Percentiles rank a stretch among this genome's conserved stretches.
These are phyloP conservation scores for Dolichopus griseipennis DNA, from an alignment of 2,888 invertebrate genomes.

Conservation along the genomic window DNA sequence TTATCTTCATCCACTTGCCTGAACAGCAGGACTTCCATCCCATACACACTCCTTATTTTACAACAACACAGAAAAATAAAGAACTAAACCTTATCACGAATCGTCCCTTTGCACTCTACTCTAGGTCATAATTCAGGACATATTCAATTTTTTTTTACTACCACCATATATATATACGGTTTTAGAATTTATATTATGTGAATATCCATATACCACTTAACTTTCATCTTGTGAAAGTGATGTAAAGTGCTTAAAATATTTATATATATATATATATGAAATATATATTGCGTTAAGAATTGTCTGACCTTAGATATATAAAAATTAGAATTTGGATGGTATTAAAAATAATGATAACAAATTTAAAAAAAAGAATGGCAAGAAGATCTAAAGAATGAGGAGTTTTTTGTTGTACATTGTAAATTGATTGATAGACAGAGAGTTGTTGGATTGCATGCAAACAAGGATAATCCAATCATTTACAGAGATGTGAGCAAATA, in stretches of 20 bases:
- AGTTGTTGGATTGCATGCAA: not conserved
- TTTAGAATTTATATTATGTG: not conserved
- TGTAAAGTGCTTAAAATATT: too few relatives aligned
- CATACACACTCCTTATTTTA: not conserved
- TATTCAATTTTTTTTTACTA: not conserved
- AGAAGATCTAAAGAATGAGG: too few relatives aligned
- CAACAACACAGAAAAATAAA: not conserved
- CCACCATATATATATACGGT: too few relatives aligned
- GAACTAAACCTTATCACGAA: too few relatives aligned
- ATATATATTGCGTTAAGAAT: too few relatives aligned
- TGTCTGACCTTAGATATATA: too few relatives aligned
- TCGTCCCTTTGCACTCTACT: not conserved
- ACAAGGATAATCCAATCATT: constrained; percentile 1
- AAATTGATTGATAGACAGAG: too few relatives aligned
- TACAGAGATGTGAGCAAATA: not conserved
- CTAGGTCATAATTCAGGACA: not conserved
- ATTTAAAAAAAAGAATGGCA: too few relatives aligned
- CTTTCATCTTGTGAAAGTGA: not conserved
- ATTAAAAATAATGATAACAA: too few relatives aligned
- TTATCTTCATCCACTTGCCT: not conserved
- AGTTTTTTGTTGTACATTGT: not conserved
- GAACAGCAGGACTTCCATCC: not conserved
- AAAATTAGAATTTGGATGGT: too few relatives aligned
- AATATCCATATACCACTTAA: not conserved
- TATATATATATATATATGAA: too few relatives aligned